phyloP scores from a whole-genome alignment of 1,140 invertebrate genomes.

The Phthorimaea operculella region DNA sequence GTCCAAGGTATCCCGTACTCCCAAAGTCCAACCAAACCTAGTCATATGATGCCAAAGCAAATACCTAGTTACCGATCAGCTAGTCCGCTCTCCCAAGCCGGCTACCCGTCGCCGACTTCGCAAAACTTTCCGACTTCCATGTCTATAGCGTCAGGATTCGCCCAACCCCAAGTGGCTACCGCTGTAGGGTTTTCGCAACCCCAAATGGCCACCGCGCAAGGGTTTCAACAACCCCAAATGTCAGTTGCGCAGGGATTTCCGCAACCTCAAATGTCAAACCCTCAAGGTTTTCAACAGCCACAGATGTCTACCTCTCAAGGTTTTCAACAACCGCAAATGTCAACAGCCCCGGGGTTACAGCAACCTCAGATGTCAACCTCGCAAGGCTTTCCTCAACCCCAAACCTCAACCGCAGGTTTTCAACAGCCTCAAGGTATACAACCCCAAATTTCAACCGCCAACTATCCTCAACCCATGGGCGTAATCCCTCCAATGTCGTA shows the following conservation, averaged over 20 bases:
- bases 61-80: conserved; percentile 17
- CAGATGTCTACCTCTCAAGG: neutral
- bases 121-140: neutral
- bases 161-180: no score
- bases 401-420: neutral
- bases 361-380: neutral
- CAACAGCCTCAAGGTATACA: neutral
- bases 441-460: neutral
- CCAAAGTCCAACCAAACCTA: conserved; percentile 20
- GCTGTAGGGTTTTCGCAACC: neutral
- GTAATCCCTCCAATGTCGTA: conserved; percentile 25
- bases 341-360: neutral
- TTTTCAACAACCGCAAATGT: neutral
- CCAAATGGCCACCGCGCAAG: conserved; percentile 3
- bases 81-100: conserved; percentile 16
- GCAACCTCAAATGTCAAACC: neutral
- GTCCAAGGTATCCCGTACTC: conserved; percentile 44
- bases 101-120: neutral
- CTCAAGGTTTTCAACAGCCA: neutral
- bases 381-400: no score
- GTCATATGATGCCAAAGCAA: conserved; percentile 16
- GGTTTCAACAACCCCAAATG: neutral
- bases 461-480: conserved; percentile 15
- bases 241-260: neutral
- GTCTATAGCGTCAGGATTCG: no score